phyloP scores from a whole-genome alignment of 2,888 invertebrate genomes.

The Acrobasis suavella region DNA sequence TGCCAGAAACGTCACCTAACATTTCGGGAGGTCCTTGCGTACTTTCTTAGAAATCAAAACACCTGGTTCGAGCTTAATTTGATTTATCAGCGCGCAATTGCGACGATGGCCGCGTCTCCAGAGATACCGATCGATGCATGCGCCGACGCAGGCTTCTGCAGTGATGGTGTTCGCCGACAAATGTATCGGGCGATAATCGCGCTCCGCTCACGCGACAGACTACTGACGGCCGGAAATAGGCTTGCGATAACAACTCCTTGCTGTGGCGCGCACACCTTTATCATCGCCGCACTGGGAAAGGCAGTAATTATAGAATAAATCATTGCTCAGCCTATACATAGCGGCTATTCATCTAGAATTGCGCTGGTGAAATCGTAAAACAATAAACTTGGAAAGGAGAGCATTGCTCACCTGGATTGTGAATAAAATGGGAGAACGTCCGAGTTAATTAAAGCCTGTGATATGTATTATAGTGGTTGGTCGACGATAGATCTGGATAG shows the following conservation, averaged over 20 bases:
- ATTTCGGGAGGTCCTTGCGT: slow-evolving; percentile 43
- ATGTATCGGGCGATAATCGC: slow-evolving; percentile 78
- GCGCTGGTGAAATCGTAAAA: slow-evolving; percentile 49
- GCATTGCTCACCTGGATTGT: slow-evolving; percentile 43
- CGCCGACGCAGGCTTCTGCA: slow-evolving; percentile 51
- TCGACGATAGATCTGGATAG: slow-evolving; percentile 46
- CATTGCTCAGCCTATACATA: slow-evolving; percentile 56
- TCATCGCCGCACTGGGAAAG: slow-evolving; percentile 72
- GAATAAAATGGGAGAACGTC: slow-evolving; percentile 41
- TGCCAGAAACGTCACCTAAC: slow-evolving; percentile 64
- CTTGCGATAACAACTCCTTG: slow-evolving; percentile 76
- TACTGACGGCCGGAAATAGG: slow-evolving; percentile 80
- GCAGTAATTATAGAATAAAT: slow-evolving; percentile 77
- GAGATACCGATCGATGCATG: slow-evolving; percentile 64
- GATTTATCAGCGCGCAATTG: slow-evolving; percentile 71
- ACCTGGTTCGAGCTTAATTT: slow-evolving; percentile 61
- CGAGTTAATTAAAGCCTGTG: slow-evolving; percentile 51
- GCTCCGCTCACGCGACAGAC: slow-evolving; percentile 58
- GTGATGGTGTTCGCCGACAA: slow-evolving; percentile 72
- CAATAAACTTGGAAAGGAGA: slow-evolving; percentile 44
- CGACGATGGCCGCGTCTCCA: slow-evolving; percentile 57
- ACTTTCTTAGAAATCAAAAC: slow-evolving; percentile 40
- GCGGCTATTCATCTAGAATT: slow-evolving; percentile 46
- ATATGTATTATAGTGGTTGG: slow-evolving; percentile 44
- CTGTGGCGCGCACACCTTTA: slow-evolving; percentile 67